Base-by-base conservation (phyloP, 2,888 invertebrate genomes). In the Lasioglossum leucozonium region DNA sequence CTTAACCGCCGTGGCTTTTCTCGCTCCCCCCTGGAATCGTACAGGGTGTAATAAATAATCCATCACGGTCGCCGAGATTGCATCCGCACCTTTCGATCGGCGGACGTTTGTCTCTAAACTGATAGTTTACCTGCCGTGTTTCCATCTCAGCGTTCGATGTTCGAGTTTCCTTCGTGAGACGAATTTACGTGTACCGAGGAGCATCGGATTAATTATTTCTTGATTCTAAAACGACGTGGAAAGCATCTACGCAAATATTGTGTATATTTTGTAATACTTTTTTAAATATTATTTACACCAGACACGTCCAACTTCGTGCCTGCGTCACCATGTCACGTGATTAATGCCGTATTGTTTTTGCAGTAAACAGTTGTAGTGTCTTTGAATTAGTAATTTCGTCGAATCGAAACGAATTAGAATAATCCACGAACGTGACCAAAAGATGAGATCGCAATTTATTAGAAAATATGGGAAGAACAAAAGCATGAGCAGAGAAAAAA, bases 31-130 rank as follows among this genome's bases (percentile, higher is more conserved):
- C n/a, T n/a, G n/a, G 37, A 69, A 40, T 69, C 11, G 40, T 69
- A 40, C 40, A n/a, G 37, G 67, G 40, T n/a, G 40, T n/a, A 69
- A 40, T 69, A 69, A 69, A 37, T 37, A 40, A 69, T 69, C 34
- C 10, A 65, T 65, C 65, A 22, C 34, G 18, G 65, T 18, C 18
- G 34, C 65, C 22, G 65, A 37, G 34, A 65, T 65, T 34, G 65
- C 65, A 65, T 34, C 65, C 22, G 10, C 65, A 22, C 22, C 65
- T 8, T 18, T 8, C 34, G 65, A 65, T 18, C 65, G 18, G 22
- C 8, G 10, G 18, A 65, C 65, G 34, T 34, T 65, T 18, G 8
- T 65, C 34, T 62, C 5, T 16, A 30, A 18, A 65, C 10, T 22
- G 65, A 34, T 34, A 65, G 30, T 34, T 65, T 8, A 18, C 34